These are phyloP conservation scores for Petrocephalus sullivani DNA, from an alignment of 2,797 vertebrate species.

Conservation along the genomic window DNA sequence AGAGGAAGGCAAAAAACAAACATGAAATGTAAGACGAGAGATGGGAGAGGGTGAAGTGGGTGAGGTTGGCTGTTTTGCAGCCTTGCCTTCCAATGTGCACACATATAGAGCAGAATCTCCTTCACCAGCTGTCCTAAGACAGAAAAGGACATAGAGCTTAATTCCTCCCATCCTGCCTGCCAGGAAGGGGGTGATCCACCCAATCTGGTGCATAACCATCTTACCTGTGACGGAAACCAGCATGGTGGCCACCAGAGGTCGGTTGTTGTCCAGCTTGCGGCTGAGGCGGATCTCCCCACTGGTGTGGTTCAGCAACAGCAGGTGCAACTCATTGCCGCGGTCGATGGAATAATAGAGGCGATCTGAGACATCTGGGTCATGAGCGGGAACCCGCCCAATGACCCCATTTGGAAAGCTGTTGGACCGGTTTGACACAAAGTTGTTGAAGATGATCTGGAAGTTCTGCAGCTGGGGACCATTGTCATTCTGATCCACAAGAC, in stretches of 20 bases:
- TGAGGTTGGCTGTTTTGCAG: not conserved
- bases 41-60: not conserved
- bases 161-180: not conserved
- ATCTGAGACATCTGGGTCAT: slow-evolving; percentile 91
- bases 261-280: slow-evolving; percentile 96
- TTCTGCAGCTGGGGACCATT: slow-evolving; percentile 87
- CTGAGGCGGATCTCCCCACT: slow-evolving; percentile 93
- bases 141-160: not conserved
- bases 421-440: slow-evolving; percentile 93
- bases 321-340: slow-evolving; percentile 88
- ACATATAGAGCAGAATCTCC: not conserved
- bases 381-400: slow-evolving; percentile 88
- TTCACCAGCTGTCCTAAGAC: not conserved
- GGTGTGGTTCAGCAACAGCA: slow-evolving; percentile 90
- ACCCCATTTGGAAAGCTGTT: slow-evolving; percentile 92
- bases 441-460: slow-evolving; percentile 98
- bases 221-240: slow-evolving; percentile 95
- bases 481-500: slow-evolving; percentile 92
- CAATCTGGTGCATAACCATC: slow-evolving; percentile 37
- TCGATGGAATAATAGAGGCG: slow-evolving; percentile 91
- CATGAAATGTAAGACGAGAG: slow-evolving; percentile 12
- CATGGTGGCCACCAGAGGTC: slow-evolving; percentile 92
- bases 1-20: slow-evolving; percentile 1
- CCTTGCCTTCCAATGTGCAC: not conserved
- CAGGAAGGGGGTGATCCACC: slow-evolving; percentile 23